Base-by-base conservation (phyloP, 1,140 invertebrate genomes). In the Sminthurinus signatus region DNA sequence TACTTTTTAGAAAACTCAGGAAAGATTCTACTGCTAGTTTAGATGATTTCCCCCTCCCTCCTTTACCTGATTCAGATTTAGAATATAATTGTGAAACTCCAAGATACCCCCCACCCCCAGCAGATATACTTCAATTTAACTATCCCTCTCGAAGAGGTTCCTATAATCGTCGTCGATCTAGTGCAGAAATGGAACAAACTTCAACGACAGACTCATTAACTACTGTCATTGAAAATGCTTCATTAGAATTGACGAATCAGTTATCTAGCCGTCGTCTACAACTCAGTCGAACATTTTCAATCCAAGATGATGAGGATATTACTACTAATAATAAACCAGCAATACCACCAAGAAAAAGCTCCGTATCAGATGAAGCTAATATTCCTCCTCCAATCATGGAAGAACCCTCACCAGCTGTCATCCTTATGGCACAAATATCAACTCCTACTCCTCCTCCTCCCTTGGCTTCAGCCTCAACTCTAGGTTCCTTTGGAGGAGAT, bases 81-180 rank as follows among this genome's bases (percentile, higher is more conserved):
- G 60, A 70, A 29, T 62, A 67, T 27, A 65, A 67, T 17, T 67
- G 64, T 46, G 64, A 66, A 25, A 70, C 69, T 8, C 69, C 69
- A 3, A 32, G 64, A 14, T 70, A 70, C 44, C 69, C 69, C 12
- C 62, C 62, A 1, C 68, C 68, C 31, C 60, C 61, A 2, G 55
- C 61, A 1, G 65, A 62, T 42, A 52, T 61, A 12, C 55, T 64
- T 19, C 62, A 39, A 32, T 65, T 65, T 61, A 56, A 61, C 32
- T 56, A 42, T 44, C 12, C 57, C 29, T 58, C 57, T 28, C 67
- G 58, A 17, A 57, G 62, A 3, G 58, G 51, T 15, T 68, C 62
- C 3, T 43, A 44, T 17, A 42, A 57, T 19, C 19, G 65, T 50
- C 42, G 56, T 17, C 56, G 65, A 14, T 68, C 51, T 17, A 46